Conservation (phyloP, 2,113 vertebrate species). For the Tachysurus vachellii region DNA sequence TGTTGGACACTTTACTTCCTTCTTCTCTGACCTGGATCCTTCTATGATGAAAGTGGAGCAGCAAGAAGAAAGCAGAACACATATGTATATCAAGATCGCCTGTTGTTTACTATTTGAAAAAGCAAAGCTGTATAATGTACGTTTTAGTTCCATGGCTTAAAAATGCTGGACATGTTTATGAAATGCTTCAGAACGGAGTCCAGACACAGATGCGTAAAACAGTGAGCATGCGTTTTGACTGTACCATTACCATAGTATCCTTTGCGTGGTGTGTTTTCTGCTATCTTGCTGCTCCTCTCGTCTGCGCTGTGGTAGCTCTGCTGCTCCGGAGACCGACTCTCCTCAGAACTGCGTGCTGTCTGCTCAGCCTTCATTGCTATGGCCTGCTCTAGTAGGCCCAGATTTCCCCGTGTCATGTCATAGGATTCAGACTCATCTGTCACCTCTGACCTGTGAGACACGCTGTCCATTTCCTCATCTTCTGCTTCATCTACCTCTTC, state of each 20-base stretch:
- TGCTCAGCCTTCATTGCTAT: conserved; percentile 95
- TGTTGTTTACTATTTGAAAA: not conserved
- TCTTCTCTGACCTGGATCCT: conserved; percentile 83
- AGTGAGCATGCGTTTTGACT: not conserved
- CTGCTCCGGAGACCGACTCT: conserved; percentile 72
- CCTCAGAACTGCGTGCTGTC: conserved; percentile 79
- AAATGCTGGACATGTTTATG: not conserved
- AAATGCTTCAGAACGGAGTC: not conserved
- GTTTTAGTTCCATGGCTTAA: not conserved
- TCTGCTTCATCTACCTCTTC: conserved; percentile 71
- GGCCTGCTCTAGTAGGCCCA: conserved; percentile 94
- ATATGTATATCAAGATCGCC: not conserved
- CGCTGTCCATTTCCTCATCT: conserved; percentile 78
- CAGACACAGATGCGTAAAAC: not conserved
- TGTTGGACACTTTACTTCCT: conserved; percentile 96
- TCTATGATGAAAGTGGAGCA: conserved; percentile 63
- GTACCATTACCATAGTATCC: conserved; percentile 86
- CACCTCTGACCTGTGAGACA: conserved; percentile 83
- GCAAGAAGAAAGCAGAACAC: not conserved
- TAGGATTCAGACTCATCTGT: conserved; percentile 93
- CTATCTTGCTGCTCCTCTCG: conserved; percentile 70
- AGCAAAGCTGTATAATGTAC: not conserved
- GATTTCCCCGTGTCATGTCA: conserved; percentile 93
- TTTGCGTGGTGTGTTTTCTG: conserved; percentile 72
- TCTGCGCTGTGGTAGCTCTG: conserved; percentile 72